Evolutionary conservation across 2,888 invertebrate species (phyloP), one percentile per base, ranked within the genome.

Genomic region (Coenonympha arcania): DNA sequence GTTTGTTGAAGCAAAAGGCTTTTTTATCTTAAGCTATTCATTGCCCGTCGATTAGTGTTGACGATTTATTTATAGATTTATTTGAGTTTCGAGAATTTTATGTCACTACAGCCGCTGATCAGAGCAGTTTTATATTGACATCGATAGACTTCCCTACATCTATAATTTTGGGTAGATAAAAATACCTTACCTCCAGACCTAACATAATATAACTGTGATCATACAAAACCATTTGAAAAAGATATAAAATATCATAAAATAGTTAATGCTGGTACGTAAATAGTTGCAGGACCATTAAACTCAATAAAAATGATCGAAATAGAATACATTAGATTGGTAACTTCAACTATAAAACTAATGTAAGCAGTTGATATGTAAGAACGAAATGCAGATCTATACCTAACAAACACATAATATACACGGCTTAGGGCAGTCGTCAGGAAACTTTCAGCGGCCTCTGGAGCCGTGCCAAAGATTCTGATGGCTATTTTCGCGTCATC

Each of bases 401-500:
- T 50, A 44, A 52, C 48, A 34, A 41, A 45, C 33, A 33, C 16
- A 16, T 9, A 8, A 5, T 33, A 40, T 50, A 52, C 42, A 43
- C 37, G 52, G 39, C 30, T 49, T 49, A 40, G 55, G 50, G 50
- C 52, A 64, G 66, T 61, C 69, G 68, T 68, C 69, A 66, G 70
- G 68, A 75, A 73, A 74, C 68, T 74, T 71, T 74, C 67, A 64
- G 71, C 68, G 78, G 79, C 79, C 76, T 70, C 79, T 84, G 84
- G 83, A 78, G 42, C 60, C 52, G 34, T 72, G 84, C 84, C 84
- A 85, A 78, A 68, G 62, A 76, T 71, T 78, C 71, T 73, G 71
- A 65, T 70, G 72, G 82, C 77, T 83, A 83, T 84, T 82, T 82
- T 81, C 69, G 79, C 76, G 74, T 81, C 78, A 80, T 79, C 73